These are phyloP conservation scores for Aporrectodea caliginosa DNA, from an alignment of 1,140 invertebrate genomes.

Conservation along the genomic window DNA sequence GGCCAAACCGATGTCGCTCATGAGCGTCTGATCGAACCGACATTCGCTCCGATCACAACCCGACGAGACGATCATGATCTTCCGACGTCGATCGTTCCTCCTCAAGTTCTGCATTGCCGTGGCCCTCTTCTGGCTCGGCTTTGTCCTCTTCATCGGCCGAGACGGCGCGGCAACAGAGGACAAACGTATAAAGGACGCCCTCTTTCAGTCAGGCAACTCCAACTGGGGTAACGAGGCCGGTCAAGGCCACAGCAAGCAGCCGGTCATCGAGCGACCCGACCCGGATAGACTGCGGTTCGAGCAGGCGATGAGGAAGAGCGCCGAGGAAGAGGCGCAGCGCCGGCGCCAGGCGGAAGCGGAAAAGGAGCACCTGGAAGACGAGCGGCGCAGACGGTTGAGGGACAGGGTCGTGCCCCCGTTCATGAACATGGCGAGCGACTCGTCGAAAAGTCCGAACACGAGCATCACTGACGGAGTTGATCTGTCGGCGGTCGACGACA, in stretches of 20 bases:
- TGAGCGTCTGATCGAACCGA: no score
- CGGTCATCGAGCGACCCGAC: constrained; percentile 15
- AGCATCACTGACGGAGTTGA: not conserved
- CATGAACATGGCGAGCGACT: not conserved
- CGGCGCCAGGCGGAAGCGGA: not conserved
- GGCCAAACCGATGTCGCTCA: no score
- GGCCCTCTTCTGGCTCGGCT: not conserved
- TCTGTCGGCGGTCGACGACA: not conserved
- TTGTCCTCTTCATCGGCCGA: not conserved
- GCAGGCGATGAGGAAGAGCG: constrained; percentile 14
- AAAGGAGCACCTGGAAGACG: constrained; percentile 9
- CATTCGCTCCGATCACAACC: no score
- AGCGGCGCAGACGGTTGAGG: constrained; percentile 4
- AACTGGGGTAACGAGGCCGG: not conserved
- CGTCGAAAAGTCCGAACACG: not conserved
- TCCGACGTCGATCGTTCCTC: not conserved
- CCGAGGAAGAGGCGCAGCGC: constrained; percentile 9
- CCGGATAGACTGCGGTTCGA: constrained; percentile 17
- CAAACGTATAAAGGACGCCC: not conserved
- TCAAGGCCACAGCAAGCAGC: not conserved
- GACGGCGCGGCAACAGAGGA: not conserved
- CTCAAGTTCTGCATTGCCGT: not conserved
- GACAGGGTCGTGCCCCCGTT: constrained; percentile 9
- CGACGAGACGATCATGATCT: no score
- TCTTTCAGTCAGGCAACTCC: not conserved